Conservation (phyloP, 2,113 vertebrate species). For the Gadus macrocephalus region DNA sequence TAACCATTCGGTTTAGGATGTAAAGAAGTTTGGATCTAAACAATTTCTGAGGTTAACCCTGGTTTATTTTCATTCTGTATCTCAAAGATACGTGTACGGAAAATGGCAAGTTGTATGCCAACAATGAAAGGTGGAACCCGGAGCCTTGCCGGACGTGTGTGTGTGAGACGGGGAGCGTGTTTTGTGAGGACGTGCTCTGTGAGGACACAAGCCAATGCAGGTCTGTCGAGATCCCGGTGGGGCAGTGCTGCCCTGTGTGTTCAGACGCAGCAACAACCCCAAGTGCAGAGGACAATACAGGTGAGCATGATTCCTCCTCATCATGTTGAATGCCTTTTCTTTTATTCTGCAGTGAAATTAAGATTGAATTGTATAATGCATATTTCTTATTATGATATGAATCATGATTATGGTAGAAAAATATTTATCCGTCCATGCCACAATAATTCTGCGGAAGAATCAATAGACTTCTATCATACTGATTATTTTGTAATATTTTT, state of each 20-base stretch:
- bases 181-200: constrained; percentile 87
- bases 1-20: too few relatives aligned
- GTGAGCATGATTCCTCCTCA: constrained; percentile 31
- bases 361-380: too few relatives aligned
- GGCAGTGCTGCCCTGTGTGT: constrained; percentile 88
- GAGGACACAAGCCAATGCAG: constrained; percentile 75
- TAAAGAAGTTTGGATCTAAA: not conserved
- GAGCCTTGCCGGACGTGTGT: constrained; percentile 75
- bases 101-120: constrained; percentile 40
- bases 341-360: too few relatives aligned
- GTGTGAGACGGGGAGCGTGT: constrained; percentile 81
- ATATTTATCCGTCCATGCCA: too few relatives aligned
- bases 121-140: constrained; percentile 61
- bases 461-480: too few relatives aligned
- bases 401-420: too few relatives aligned
- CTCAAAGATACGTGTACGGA: constrained; percentile 47
- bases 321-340: not conserved
- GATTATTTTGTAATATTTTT: too few relatives aligned
- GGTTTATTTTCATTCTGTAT: not conserved
- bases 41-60: not conserved
- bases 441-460: too few relatives aligned
- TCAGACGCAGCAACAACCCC: constrained; percentile 7
- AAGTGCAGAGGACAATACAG: constrained; percentile 1
- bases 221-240: constrained; percentile 69
- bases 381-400: too few relatives aligned